A percentile compares a stretch with the other conserved stretches of the same genome.
Conservation (phyloP, 1,140 invertebrate species). For the Spodoptera litura region DNA sequence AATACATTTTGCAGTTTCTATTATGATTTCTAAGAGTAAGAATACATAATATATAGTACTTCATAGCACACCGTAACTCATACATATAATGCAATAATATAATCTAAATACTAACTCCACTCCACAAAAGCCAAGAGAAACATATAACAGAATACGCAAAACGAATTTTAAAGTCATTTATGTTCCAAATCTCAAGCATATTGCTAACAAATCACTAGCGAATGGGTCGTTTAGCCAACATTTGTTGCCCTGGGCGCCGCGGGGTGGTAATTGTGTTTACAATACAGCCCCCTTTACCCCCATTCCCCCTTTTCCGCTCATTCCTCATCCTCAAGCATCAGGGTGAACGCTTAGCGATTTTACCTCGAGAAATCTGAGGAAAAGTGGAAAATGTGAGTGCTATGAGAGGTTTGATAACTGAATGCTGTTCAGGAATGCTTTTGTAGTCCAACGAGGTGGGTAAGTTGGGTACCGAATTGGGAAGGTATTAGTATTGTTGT, state of each 20-base stretch:
- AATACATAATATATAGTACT: too few relatives aligned
- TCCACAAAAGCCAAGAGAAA: slow-evolving; percentile 42
- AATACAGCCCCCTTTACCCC: slow-evolving; percentile 62
- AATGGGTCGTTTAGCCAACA: slow-evolving; percentile 84
- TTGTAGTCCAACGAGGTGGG: slow-evolving; percentile 40
- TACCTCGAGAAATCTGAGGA: slow-evolving; percentile 69
- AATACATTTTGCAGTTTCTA: too few relatives aligned
- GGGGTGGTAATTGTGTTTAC: slow-evolving; percentile 82
- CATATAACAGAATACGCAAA: slow-evolving; percentile 47
- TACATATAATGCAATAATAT: slow-evolving; percentile 16
- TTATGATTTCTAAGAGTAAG: too few relatives aligned
- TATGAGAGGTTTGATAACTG: slow-evolving; percentile 46
- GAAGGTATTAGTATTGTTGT: neutral
- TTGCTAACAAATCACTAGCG: slow-evolving; percentile 84
- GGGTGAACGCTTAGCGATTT: slow-evolving; percentile 65
- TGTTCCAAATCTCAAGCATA: slow-evolving; percentile 81
- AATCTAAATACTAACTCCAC: slow-evolving; percentile 25
- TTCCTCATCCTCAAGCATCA: slow-evolving; percentile 74
- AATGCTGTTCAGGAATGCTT: slow-evolving; percentile 21
- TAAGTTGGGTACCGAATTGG: slow-evolving; percentile 35
- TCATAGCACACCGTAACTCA: neutral
- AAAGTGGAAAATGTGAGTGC: slow-evolving; percentile 62
- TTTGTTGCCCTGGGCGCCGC: slow-evolving; percentile 71
- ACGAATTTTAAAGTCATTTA: slow-evolving; percentile 71
- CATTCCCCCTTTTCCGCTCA: slow-evolving; percentile 62